Percentiles rank a stretch among this genome's conserved stretches.
These are phyloP conservation scores for Labeo catla DNA, from an alignment of 2,113 vertebrate species.

Conservation along the genomic window DNA sequence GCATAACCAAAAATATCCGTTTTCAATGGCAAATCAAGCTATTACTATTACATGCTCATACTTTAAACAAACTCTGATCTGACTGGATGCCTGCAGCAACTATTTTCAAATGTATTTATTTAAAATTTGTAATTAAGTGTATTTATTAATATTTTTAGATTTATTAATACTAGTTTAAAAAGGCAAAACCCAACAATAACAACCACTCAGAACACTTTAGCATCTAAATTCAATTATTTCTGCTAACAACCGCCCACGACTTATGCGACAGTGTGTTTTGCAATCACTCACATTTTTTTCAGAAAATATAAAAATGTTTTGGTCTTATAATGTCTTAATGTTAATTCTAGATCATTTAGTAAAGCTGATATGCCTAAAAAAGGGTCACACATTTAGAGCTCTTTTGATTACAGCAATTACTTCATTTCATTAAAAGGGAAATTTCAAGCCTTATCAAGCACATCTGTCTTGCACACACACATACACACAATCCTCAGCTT, in stretches of 20 bases:
- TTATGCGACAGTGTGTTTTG: not conserved
- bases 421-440: slow-evolving; percentile 43
- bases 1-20: not conserved
- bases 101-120: too few relatives aligned
- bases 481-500: slow-evolving; percentile 41
- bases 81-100: too few relatives aligned
- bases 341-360: not conserved
- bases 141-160: too few relatives aligned
- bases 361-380: not conserved
- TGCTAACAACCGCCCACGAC: not conserved
- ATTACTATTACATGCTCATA: not conserved
- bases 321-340: not conserved
- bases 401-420: slow-evolving; percentile 33
- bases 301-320: not conserved
- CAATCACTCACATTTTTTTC: not conserved
- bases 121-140: too few relatives aligned
- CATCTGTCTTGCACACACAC: slow-evolving; percentile 40
- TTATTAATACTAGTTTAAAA: too few relatives aligned
- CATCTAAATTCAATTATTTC: not conserved
- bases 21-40: not conserved
- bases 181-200: not conserved
- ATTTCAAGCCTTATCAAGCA: slow-evolving; percentile 44
- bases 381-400: not conserved
- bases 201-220: not conserved
- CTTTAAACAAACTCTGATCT: not conserved